These are phyloP conservation scores for Istiophorus platypterus DNA, from an alignment of 2,113 vertebrate genomes.

Conservation along the genomic window DNA sequence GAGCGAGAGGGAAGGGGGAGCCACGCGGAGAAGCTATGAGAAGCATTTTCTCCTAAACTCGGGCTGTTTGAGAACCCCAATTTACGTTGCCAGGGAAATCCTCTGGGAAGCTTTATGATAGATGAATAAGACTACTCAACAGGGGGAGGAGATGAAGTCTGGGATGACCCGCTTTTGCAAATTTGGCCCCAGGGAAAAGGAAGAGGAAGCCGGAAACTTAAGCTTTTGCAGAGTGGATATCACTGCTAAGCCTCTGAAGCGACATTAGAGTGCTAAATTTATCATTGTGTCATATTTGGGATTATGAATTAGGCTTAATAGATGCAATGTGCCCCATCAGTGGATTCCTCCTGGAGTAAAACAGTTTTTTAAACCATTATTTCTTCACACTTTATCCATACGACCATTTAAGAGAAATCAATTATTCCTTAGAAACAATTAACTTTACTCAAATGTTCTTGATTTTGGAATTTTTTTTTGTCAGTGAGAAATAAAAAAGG, in stretches of 20 bases:
- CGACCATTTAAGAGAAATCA: neutral
- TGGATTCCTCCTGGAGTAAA: neutral
- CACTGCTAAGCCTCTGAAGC: slow-evolving; percentile 47
- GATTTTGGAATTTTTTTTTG: neutral
- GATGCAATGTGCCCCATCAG: slow-evolving; percentile 34
- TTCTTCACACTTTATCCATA: neutral
- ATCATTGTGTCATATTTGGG: slow-evolving; percentile 75
- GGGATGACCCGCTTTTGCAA: slow-evolving; percentile 83
- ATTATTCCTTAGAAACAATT: neutral
- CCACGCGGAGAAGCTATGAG: slow-evolving; percentile 34
- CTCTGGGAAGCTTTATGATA: slow-evolving; percentile 81
- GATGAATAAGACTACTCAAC: slow-evolving; percentile 74
- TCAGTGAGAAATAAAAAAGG: neutral
- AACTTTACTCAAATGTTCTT: neutral
- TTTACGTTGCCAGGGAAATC: slow-evolving; percentile 76
- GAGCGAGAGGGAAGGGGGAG: slow-evolving; percentile 10
- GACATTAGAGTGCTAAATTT: slow-evolving; percentile 65
- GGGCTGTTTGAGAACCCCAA: slow-evolving; percentile 67
- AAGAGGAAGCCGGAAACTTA: slow-evolving; percentile 67
- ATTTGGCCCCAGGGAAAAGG: slow-evolving; percentile 78
- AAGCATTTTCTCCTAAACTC: slow-evolving; percentile 68
- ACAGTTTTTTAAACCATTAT: slow-evolving; percentile 4
- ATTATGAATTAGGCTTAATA: slow-evolving; percentile 59
- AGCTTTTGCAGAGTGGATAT: slow-evolving; percentile 69
- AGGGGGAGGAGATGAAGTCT: slow-evolving; percentile 71